Percentiles rank a stretch among this genome's conserved stretches.
Conservation (phyloP, 2,888 invertebrate species). For the Apodemia hepburni region DNA sequence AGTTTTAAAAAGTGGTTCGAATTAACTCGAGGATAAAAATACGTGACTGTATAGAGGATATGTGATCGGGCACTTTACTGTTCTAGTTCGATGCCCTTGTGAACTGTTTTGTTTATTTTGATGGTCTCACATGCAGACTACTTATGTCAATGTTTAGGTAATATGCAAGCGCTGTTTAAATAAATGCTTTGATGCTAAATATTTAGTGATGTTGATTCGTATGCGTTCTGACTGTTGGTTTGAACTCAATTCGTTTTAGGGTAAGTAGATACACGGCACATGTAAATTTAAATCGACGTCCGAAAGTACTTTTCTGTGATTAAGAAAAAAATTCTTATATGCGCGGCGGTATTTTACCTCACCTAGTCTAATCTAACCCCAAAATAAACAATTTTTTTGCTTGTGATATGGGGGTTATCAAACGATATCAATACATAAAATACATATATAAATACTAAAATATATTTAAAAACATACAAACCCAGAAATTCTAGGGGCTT, state of each 20-base stretch:
- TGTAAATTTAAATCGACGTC: neutral
- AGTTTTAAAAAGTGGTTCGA: no score
- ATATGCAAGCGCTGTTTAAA: conserved; percentile 28
- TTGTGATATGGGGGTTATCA: no score
- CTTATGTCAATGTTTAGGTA: conserved; percentile 36
- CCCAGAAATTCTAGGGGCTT: no score
- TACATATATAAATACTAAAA: no score
- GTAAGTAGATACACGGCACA: neutral
- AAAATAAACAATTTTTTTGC: no score
- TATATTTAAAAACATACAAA: no score
- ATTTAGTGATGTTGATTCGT: conserved; percentile 1
- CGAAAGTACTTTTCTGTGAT: neutral
- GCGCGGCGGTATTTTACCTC: no score
- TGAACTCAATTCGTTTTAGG: neutral
- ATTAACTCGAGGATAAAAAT: no score
- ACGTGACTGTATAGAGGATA: neutral
- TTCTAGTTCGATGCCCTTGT: conserved; percentile 52
- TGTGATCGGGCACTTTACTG: conserved; percentile 34
- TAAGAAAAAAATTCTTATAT: no score
- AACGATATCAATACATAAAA: no score
- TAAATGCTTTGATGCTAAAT: conserved; percentile 12
- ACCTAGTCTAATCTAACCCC: no score
- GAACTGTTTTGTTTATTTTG: conserved; percentile 40
- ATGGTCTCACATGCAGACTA: conserved; percentile 43
- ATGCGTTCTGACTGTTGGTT: neutral